A percentile compares a stretch with the other conserved stretches of the same genome.
Conservation (phyloP, 2,797 vertebrate species). For the Epinephelus coioides region DNA sequence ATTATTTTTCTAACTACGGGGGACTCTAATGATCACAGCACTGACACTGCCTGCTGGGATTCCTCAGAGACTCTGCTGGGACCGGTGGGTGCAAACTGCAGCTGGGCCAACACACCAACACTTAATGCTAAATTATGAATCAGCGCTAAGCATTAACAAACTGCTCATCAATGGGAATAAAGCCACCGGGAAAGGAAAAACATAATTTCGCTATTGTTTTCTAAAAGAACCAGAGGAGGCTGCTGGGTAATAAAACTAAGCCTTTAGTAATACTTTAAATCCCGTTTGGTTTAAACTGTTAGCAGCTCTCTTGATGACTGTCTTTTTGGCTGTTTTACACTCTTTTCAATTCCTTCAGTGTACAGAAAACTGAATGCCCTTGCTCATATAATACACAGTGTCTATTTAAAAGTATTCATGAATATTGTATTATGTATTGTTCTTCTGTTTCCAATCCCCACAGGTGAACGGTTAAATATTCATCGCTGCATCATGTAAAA, state of each 20-base stretch:
- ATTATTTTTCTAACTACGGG: slow-evolving; percentile 10
- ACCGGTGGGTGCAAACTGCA: slow-evolving; percentile 1
- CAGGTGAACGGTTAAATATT: slow-evolving; percentile 69
- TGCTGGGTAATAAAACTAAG: slow-evolving; percentile 50
- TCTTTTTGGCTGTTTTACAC: slow-evolving; percentile 22
- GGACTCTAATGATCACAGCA: slow-evolving; percentile 23
- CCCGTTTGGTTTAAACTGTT: slow-evolving; percentile 53
- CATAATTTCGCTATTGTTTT: slow-evolving; percentile 46
- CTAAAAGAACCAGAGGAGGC: slow-evolving; percentile 23
- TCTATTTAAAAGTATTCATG: slow-evolving; percentile 62
- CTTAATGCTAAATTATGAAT: slow-evolving; percentile 70
- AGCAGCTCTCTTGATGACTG: slow-evolving; percentile 27
- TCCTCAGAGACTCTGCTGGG: slow-evolving; percentile 38
- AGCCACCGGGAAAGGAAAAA: slow-evolving; percentile 46
- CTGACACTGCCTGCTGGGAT: slow-evolving; percentile 11
- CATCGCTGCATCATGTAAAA: slow-evolving; percentile 37
- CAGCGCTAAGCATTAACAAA: slow-evolving; percentile 59
- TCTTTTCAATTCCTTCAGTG: slow-evolving; percentile 21
- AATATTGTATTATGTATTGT: slow-evolving; percentile 63
- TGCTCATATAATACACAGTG: slow-evolving; percentile 16
- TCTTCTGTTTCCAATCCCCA: slow-evolving; percentile 62
- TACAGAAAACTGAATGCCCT: slow-evolving; percentile 21
- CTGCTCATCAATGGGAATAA: slow-evolving; percentile 39
- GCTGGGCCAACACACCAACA: slow-evolving; percentile 22
- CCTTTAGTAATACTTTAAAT: slow-evolving; percentile 44